phyloP scores from a whole-genome alignment of 2,888 invertebrate species.

The Hydrotaea cyrtoneurina region DNA sequence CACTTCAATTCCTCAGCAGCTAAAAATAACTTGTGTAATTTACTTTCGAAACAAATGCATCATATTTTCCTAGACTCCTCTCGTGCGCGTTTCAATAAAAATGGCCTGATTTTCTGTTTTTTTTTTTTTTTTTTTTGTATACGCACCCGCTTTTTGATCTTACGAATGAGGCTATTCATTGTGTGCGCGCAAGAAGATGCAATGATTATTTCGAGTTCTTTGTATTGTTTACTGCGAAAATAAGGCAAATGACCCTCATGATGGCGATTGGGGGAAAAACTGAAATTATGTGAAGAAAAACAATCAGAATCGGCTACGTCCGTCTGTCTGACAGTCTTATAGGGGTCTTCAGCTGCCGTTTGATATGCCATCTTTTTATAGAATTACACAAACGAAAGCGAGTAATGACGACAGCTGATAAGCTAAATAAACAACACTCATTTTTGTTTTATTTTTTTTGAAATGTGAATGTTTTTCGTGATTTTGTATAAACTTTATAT shows the following conservation, averaged over 20 bases:
- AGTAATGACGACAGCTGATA: background rate
- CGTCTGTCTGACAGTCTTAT: background rate
- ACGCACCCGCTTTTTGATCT: background rate
- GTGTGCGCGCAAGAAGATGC: background rate
- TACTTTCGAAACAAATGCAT: background rate
- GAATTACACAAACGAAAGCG: background rate
- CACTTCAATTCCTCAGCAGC: background rate
- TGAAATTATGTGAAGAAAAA: no score
- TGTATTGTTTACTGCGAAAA: background rate
- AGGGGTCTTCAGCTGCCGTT: no score
- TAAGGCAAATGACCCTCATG: constrained; percentile 8
- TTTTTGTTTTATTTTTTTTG: background rate
- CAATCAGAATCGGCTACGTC: background rate
- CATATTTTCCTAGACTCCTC: background rate
- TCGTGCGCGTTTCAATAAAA: background rate
- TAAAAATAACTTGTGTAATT: background rate
- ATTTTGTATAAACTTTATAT: no score
- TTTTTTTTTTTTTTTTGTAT: background rate
- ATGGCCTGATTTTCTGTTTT: background rate
- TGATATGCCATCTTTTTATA: no score
- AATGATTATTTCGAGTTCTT: background rate
- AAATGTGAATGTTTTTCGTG: background rate
- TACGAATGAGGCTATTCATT: background rate
- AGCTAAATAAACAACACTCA: background rate
- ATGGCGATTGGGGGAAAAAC: background rate